Evolutionary conservation across 2,797 vertebrate genomes (phyloP), one percentile per base, ranked within the genome.

Genomic region (Dromococcyx pavoninus): DNA sequence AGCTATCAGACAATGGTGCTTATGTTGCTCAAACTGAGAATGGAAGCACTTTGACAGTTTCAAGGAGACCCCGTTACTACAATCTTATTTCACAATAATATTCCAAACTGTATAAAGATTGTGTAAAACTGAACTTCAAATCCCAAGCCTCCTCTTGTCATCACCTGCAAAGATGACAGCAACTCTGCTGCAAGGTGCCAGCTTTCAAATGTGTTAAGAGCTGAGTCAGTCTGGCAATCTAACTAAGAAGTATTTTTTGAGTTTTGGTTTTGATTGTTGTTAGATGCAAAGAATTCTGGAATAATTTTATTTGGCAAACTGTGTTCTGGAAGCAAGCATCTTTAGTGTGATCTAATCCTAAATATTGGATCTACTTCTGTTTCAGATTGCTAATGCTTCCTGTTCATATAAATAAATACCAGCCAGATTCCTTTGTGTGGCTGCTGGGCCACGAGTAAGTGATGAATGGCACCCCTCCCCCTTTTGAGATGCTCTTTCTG

Each of bases 371-470:
- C 23, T 72, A 32, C 61, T 71, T 90, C 70, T 92, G 37, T 92
- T 95, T 78, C 33, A 80, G 75, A 80, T 62, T 82, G 58, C 57
- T 94, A 78, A 11, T 56, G 43, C 39, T 91, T 95, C 37, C 66
- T 70, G 30, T 76, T 91, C 17, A 21, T 78, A 44, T 62, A 85
- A 80, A 84, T 88, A 83, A 74, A 67, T 66, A n/a, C 41, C 61
- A 64, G 43, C 17, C 60, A 91, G 43, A 30, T 95, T 95, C 87
- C 75, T 89, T 83, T 89, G 30, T 61, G 50, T 77, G 50, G 77
- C 65, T 89, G 81, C 78, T 88, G 65, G 69, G 32, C 70, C 30
- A 8, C 17, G 33, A 87, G 13, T 73, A 67, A 91, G 41, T 65
- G 54, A 62, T 65, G 57, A 84, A 92, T 73, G 64, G 85, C 4